These are phyloP conservation scores for Turritopsis rubra DNA, from an alignment of 30 jellyfish, hydroid and myxozoan species.

Conservation along the genomic window DNA sequence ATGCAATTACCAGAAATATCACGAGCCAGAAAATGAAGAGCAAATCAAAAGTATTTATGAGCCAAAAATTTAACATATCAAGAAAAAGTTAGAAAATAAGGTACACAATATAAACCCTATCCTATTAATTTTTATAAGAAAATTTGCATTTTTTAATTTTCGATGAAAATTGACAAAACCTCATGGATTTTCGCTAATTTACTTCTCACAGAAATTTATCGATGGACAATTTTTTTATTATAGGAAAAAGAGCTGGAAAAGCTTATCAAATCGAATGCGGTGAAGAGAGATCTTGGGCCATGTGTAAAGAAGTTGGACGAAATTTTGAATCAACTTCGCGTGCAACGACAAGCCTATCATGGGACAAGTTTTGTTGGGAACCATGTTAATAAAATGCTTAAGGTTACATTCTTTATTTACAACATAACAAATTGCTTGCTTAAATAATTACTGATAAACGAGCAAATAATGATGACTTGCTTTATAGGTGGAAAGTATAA, in stretches of 20 bases:
- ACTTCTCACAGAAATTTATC: not conserved
- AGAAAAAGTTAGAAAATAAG: not conserved
- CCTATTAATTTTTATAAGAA: too few species aligned
- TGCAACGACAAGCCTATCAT: conserved; percentile 15
- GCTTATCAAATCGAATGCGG: not conserved
- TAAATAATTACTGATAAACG: not conserved
- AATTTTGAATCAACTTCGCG: not conserved
- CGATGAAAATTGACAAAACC: not conserved
- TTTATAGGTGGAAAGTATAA: not conserved
- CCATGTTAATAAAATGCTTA: conserved; percentile 8
- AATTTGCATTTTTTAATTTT: too few species aligned
- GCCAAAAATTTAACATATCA: not conserved
- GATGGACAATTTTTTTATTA: not conserved
- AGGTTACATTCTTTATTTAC: not conserved
- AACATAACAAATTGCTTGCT: not conserved
- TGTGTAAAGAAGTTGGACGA: conserved; percentile 1
- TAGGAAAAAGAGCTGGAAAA: conserved; percentile 8
- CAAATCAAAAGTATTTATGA: not conserved
- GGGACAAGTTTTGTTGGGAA: conserved; percentile 18
- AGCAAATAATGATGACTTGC: not conserved
- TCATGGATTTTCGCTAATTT: not conserved
- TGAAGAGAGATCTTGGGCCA: conserved; percentile 5
- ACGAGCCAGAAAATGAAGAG: not conserved
- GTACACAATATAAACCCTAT: not conserved
- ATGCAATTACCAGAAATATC: not conserved